Evolutionary conservation across 2,113 vertebrate species (phyloP).

Genomic region (Anarrhichthys ocellatus): DNA sequence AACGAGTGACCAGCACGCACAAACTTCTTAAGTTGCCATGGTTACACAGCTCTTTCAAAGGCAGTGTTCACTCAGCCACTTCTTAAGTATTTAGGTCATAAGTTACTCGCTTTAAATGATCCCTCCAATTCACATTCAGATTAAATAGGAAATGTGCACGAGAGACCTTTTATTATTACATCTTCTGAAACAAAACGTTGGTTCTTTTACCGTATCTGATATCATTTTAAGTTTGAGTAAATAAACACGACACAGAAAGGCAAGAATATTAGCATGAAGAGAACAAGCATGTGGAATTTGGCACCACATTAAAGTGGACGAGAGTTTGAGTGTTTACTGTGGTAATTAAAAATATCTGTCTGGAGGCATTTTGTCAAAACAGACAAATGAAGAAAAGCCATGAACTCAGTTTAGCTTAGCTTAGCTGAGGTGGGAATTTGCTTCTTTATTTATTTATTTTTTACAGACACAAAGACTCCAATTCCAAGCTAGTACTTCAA

Average conservation of each 20-base stretch:
- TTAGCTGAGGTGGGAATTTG: not conserved
- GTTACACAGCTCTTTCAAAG: conserved; percentile 35
- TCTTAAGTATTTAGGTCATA: conserved; percentile 49
- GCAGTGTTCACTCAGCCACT: conserved; percentile 34
- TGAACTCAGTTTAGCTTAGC: conserved; percentile 1
- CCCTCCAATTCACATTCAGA: not conserved
- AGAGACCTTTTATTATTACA: conserved; percentile 23
- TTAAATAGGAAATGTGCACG: not conserved
- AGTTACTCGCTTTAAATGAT: conserved; percentile 26
- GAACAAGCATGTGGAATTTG: conserved; percentile 36
- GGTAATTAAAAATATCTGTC: conserved; percentile 55
- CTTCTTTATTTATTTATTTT: not conserved
- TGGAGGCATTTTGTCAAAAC: conserved; percentile 52
- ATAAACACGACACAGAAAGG: conserved; percentile 37
- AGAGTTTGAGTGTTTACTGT: conserved; percentile 43
- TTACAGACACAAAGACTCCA: conserved; percentile 26
- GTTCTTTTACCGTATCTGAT: not conserved
- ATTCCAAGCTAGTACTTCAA: conserved; percentile 23
- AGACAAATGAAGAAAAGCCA: conserved; percentile 46
- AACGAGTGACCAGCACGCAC: conserved; percentile 51
- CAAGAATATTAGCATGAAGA: conserved; percentile 3
- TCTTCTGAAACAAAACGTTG: not conserved
- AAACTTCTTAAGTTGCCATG: conserved; percentile 57
- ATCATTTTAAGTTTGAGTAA: not conserved
- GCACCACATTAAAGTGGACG: conserved; percentile 29